Percentiles rank a stretch among this genome's conserved stretches.
Conservation (phyloP, 2,888 invertebrate genomes). For the Drosophila birchii region DNA sequence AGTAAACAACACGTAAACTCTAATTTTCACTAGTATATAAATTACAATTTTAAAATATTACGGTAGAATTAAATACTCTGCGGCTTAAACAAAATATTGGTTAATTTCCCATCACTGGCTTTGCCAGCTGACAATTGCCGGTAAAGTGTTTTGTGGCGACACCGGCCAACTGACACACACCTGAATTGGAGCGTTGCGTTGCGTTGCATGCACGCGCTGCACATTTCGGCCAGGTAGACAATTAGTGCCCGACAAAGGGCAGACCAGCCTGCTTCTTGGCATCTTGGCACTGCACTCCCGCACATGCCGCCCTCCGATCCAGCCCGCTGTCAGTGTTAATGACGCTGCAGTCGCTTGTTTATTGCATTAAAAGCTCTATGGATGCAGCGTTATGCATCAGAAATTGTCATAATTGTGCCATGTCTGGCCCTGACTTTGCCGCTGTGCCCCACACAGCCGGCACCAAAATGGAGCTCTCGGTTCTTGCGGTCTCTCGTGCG, state of each 20-base stretch:
- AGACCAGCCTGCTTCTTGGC: constrained; percentile 26
- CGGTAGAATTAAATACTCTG: background rate
- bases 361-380: constrained; percentile 78
- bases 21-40: background rate
- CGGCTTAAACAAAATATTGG: too few species aligned
- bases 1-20: background rate
- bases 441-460: constrained; percentile 14
- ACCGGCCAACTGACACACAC: constrained; percentile 79
- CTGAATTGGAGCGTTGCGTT: constrained; percentile 77
- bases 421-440: constrained; percentile 58
- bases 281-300: constrained; percentile 2
- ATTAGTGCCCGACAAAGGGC: constrained; percentile 77
- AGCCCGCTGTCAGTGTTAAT: constrained; percentile 75
- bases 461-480: constrained; percentile 46
- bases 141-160: constrained; percentile 76
- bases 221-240: constrained; percentile 73
- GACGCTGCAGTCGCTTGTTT: constrained; percentile 69
- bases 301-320: background rate
- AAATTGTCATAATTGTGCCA: constrained; percentile 81
- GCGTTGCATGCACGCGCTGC: constrained; percentile 55
- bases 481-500: constrained; percentile 47
- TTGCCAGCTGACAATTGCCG: constrained; percentile 72
- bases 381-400: constrained; percentile 77
- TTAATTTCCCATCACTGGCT: constrained; percentile 13
- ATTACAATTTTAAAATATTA: background rate